Conservation (phyloP, 2,888 invertebrate species). For the Microctonus brassicae region DNA sequence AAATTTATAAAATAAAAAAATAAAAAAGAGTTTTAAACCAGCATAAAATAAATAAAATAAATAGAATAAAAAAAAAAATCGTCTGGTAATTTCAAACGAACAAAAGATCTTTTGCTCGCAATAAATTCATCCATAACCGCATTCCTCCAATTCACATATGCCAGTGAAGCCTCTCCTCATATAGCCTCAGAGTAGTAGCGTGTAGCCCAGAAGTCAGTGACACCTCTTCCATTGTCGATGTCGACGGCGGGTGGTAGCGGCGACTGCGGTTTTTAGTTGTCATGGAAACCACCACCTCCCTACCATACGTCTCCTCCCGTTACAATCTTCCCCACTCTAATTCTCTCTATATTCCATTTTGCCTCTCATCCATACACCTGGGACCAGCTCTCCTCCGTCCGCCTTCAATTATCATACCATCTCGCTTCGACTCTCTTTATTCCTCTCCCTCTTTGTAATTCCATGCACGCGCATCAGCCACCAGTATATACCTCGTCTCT, state of each 20-base stretch:
- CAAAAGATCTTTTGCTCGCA: not conserved
- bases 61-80: not conserved
- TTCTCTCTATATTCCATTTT: slow-evolving; percentile 39
- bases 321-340: slow-evolving; percentile 30
- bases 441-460: not conserved
- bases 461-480: slow-evolving; percentile 6
- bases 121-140: not conserved
- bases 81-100: not conserved
- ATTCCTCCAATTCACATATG: slow-evolving; percentile 23
- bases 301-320: slow-evolving; percentile 37
- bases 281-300: slow-evolving; percentile 67
- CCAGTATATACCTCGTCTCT: slow-evolving; percentile 4
- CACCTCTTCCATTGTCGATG: slow-evolving; percentile 65
- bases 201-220: slow-evolving; percentile 67
- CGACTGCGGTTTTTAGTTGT: slow-evolving; percentile 66
- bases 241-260: slow-evolving; percentile 54
- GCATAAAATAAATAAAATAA: no score
- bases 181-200: slow-evolving; percentile 38
- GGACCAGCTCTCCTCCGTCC: slow-evolving; percentile 50
- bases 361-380: slow-evolving; percentile 35
- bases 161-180: slow-evolving; percentile 1
- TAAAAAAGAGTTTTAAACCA: no score
- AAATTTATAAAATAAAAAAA: no score
- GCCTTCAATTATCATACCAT: slow-evolving; percentile 56
- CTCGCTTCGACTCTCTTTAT: slow-evolving; percentile 43